Conservation (phyloP, 2,888 invertebrate genomes). For the Anodontia alba region DNA sequence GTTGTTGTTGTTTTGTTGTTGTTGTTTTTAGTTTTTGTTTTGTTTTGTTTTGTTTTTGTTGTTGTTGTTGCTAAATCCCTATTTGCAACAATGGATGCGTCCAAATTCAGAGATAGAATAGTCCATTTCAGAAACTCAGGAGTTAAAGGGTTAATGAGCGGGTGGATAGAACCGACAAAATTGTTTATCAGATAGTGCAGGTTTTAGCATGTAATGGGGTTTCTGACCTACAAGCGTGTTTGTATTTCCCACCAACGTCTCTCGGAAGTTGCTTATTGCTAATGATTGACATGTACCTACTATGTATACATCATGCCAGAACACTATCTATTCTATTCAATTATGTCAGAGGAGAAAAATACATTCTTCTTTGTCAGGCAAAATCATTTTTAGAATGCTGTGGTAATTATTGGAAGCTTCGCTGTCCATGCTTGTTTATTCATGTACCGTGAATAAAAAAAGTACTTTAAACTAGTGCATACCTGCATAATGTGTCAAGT, state of each 20-base stretch:
- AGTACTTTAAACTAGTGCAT: too few species aligned
- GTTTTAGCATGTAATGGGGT: neutral
- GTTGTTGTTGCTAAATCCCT: too few species aligned
- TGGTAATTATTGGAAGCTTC: neutral
- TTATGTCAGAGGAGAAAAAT: slow-evolving; percentile 28
- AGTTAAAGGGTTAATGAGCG: too few species aligned
- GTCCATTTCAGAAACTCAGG: too few species aligned
- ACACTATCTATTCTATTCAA: slow-evolving; percentile 29
- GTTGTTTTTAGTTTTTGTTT: too few species aligned
- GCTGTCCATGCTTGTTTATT: slow-evolving; percentile 1
- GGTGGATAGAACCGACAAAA: too few species aligned
- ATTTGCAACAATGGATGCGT: too few species aligned
- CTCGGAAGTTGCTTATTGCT: neutral
- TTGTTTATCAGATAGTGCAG: too few species aligned
- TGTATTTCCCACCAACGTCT: slow-evolving; percentile 15
- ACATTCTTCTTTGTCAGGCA: slow-evolving; percentile 8
- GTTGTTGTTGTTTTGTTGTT: too few species aligned
- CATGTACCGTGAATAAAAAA: neutral
- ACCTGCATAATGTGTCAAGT: too few species aligned
- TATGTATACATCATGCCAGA: slow-evolving; percentile 28
- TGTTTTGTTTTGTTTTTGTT: too few species aligned
- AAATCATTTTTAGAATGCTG: slow-evolving; percentile 19
- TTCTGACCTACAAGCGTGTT: neutral
- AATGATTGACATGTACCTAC: slow-evolving; percentile 28
- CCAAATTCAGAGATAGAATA: too few species aligned